Evolutionary conservation across 1,140 invertebrate genomes (phyloP).

Genomic region (Drosophila tani): DNA sequence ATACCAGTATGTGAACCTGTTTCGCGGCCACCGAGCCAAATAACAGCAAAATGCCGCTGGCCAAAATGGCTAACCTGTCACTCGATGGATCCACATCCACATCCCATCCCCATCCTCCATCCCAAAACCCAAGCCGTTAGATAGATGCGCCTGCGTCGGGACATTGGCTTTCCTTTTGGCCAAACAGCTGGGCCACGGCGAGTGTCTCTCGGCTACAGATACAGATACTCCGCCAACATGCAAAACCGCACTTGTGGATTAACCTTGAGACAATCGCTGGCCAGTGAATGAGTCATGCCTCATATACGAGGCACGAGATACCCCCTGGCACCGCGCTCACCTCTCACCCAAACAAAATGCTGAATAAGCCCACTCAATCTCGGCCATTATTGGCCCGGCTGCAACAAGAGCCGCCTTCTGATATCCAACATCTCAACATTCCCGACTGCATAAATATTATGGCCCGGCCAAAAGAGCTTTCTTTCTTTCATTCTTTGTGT

Average conservation of each 20-base stretch:
- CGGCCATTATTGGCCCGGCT: slow-evolving; percentile 37
- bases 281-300: slow-evolving; percentile 42
- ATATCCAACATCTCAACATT: slow-evolving; percentile 31
- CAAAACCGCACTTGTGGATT: slow-evolving; percentile 59
- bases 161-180: slow-evolving; percentile 62
- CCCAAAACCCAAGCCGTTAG: slow-evolving; percentile 2
- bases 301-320: background rate
- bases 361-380: slow-evolving; percentile 49
- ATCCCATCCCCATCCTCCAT: background rate
- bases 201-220: slow-evolving; percentile 30
- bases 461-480: slow-evolving; percentile 21
- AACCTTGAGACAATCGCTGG: slow-evolving; percentile 40
- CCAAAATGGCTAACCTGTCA: slow-evolving; percentile 21
- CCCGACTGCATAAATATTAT: slow-evolving; percentile 39
- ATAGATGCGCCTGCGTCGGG: slow-evolving; percentile 53
- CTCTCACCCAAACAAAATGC: slow-evolving; percentile 17
- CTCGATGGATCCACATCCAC: slow-evolving; percentile 11
- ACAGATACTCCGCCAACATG: slow-evolving; percentile 53
- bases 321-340: background rate
- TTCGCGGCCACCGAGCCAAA: slow-evolving; percentile 49
- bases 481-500: slow-evolving; percentile 18
- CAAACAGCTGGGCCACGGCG: slow-evolving; percentile 3
- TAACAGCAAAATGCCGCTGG: slow-evolving; percentile 72
- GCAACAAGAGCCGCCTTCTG: slow-evolving; percentile 49
- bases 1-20: slow-evolving; percentile 66